Evolutionary conservation across 2,888 invertebrate species (phyloP).

Genomic region (Odontomyia ornata): DNA sequence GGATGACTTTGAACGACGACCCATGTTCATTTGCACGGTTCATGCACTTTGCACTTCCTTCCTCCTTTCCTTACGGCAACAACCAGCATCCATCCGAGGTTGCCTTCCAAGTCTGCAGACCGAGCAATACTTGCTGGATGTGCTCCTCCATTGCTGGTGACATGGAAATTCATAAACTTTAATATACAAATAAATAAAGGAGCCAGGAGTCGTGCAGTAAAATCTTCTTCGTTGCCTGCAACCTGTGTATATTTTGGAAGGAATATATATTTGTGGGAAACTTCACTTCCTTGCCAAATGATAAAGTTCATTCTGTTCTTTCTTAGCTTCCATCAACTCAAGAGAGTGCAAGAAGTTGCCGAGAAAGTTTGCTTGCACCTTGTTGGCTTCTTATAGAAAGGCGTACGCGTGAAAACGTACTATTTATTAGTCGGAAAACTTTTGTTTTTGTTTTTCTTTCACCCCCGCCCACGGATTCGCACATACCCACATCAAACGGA

Average conservation of each 20-base stretch:
- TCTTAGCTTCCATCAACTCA: background rate
- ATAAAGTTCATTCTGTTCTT: slow-evolving; percentile 16
- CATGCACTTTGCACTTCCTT: slow-evolving; percentile 44
- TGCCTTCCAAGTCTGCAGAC: background rate
- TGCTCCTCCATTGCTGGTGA: background rate
- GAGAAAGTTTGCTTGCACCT: slow-evolving; percentile 10
- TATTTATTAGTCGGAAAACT: background rate
- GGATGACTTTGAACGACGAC: background rate
- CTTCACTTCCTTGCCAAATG: background rate
- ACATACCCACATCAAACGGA: background rate
- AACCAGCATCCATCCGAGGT: slow-evolving; percentile 2
- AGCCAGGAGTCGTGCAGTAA: background rate
- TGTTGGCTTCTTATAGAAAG: background rate
- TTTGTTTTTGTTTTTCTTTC: slow-evolving; percentile 16
- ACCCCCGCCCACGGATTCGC: background rate
- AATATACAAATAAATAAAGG: background rate
- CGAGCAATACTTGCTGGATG: slow-evolving; percentile 3
- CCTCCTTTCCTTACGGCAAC: slow-evolving; percentile 23
- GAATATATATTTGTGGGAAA: background rate
- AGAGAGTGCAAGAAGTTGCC: background rate
- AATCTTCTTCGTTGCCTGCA: background rate
- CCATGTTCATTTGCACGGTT: slow-evolving; percentile 38
- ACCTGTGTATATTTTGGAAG: background rate
- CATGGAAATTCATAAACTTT: slow-evolving; percentile 21
- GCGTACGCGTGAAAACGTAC: background rate